Percentiles rank a stretch among this genome's conserved stretches.
These are phyloP conservation scores for Acrocera orbiculus DNA, from an alignment of 2,888 invertebrate genomes.

Conservation along the genomic window DNA sequence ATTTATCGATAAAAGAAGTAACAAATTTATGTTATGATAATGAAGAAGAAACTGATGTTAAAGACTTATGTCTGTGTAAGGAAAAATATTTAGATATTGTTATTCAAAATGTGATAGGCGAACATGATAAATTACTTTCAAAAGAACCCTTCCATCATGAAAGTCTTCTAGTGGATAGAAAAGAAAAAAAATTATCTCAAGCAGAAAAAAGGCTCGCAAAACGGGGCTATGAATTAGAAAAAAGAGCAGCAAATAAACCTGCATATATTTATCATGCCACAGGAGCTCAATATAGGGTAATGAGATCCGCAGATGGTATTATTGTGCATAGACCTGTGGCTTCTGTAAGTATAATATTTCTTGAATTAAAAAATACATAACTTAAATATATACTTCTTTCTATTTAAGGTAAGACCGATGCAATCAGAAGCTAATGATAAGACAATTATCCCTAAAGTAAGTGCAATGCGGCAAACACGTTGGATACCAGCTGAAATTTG, in stretches of 20 bases:
- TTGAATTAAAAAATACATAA: conserved; percentile 31
- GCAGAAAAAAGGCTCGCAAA: conserved; percentile 87
- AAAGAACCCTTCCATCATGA: conserved; percentile 92
- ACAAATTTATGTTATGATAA: conserved; percentile 82
- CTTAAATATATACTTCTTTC: conserved; percentile 19
- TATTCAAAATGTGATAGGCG: conserved; percentile 52
- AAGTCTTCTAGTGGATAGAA: conserved; percentile 80
- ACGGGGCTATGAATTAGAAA: conserved; percentile 81
- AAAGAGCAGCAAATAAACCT: conserved; percentile 59
- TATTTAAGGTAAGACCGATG: conserved; percentile 54
- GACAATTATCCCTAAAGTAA: conserved; percentile 19
- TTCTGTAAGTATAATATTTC: conserved; percentile 32
- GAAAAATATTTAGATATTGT: conserved; percentile 67
- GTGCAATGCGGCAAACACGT: conserved; percentile 36
- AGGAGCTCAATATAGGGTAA: conserved; percentile 39
- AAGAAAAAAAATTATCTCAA: conserved; percentile 84
- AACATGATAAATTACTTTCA: conserved; percentile 44
- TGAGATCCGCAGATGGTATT: conserved; percentile 37
- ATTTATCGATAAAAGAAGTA: conserved; percentile 73
- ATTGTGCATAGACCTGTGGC: conserved; percentile 48
- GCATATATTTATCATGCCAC: conserved; percentile 33
- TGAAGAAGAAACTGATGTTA: conserved; percentile 62
- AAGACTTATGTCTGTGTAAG: conserved; percentile 48
- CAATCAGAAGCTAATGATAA: conserved; percentile 41
- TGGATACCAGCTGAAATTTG: conserved; percentile 85